Base-by-base conservation (phyloP, 1,140 invertebrate species). In the Gerris buenoi region DNA sequence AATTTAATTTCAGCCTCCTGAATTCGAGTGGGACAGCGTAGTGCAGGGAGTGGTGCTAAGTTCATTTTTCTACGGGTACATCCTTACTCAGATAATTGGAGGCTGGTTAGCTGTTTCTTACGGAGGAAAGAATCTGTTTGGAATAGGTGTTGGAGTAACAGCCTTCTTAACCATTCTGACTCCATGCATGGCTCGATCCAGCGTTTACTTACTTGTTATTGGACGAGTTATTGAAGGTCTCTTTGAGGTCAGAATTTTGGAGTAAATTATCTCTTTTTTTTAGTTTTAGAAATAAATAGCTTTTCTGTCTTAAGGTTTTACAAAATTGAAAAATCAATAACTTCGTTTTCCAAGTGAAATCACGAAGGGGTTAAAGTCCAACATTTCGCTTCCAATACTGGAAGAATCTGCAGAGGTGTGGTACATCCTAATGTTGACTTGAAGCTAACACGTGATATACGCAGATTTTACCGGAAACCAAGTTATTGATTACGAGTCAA, bases 61-160 rank as follows among this genome's bases (percentile, higher is more conserved):
- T 72, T 89, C 90, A 0, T 95, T 95, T 78, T 95, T 94, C 76
- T 90, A 89, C 72, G 88, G 88, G 5, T 89, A 89, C 72, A 83
- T 89, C 29, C 76, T 86, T 27, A 89, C 88, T 0, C 88, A 89
- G 75, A 77, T 89, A 59, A 77, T 86, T 0, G 90, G 89, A 3
- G 88, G 88, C 27, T 88, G 84, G 80, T 75, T 90, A 18, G 84
- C 81, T 0, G 75, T 73, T 62, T 68, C 72, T 22, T 81, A 80
- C 74, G 82, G 82, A 62, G 84, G 82, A 0, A 83, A 83, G 64
- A 77, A 76, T 56, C 74, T 87, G 2, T 81, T 88, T 33, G 79
- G 82, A 1, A 68, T 80, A 56, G 84, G 85, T 1, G 77, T 88
- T 63, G 71, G 85, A 1, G 68, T 82, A 14, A 83, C 84, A n/a